Evolutionary conservation across 1,140 invertebrate genomes (phyloP).

Genomic region (Thaumetopoea pityocampa): DNA sequence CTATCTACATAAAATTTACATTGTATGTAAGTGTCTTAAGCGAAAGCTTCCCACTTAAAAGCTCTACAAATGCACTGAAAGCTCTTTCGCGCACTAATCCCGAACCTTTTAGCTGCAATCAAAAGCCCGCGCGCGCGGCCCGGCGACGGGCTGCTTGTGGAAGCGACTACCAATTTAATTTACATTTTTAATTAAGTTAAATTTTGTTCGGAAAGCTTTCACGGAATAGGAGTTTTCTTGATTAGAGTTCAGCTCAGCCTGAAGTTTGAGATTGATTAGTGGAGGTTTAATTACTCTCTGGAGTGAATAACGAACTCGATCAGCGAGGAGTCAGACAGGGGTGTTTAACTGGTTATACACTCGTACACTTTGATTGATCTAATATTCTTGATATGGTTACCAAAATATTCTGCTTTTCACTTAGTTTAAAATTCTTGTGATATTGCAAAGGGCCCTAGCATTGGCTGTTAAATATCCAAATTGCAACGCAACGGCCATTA

Average conservation of each 20-base stretch:
- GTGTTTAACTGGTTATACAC: slow-evolving; percentile 60
- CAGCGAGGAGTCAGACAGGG: slow-evolving; percentile 61
- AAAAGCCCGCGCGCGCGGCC: slow-evolving; percentile 58
- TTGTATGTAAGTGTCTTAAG: slow-evolving; percentile 76
- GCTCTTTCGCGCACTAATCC: slow-evolving; percentile 76
- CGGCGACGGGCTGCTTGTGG: slow-evolving; percentile 68
- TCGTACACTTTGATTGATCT: too few species aligned
- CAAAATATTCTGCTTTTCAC: too few species aligned
- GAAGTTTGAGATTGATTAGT: slow-evolving; percentile 76
- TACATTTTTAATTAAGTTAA: slow-evolving; percentile 77
- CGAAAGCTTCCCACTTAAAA: slow-evolving; percentile 76
- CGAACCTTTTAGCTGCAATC: slow-evolving; percentile 76
- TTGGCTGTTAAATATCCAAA: too few species aligned
- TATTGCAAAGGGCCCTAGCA: too few species aligned
- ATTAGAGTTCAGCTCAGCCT: slow-evolving; percentile 73
- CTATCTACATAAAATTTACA: slow-evolving; percentile 69
- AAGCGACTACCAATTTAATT: slow-evolving; percentile 75
- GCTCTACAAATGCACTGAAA: slow-evolving; percentile 76
- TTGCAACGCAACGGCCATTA: too few species aligned
- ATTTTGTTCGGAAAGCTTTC: slow-evolving; percentile 75
- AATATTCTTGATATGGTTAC: too few species aligned
- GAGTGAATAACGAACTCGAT: slow-evolving; percentile 75
- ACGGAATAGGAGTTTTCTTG: slow-evolving; percentile 75
- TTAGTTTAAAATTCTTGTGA: too few species aligned
- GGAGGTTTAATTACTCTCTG: slow-evolving; percentile 74